These are phyloP conservation scores for Pocillopora verrucosa DNA, from an alignment of 64 coral and sea anemone species.

Conservation along the genomic window DNA sequence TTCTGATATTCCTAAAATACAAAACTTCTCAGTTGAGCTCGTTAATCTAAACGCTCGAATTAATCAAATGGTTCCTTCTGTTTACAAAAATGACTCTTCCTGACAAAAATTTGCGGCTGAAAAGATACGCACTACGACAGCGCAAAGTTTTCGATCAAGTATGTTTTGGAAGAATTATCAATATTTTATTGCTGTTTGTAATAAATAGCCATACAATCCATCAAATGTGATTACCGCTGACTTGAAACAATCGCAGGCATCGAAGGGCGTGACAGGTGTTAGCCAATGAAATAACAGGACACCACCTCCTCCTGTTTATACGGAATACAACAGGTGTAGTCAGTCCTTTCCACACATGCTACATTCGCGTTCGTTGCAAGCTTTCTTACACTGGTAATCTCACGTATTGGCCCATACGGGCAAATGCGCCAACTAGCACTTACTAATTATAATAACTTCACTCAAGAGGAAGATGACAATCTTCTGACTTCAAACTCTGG, in stretches of 20 bases:
- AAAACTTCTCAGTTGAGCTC: too few relatives aligned
- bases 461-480: not conserved
- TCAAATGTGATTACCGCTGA: constrained; percentile 1
- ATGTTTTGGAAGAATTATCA: not conserved
- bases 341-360: not conserved
- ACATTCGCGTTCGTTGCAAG: not conserved
- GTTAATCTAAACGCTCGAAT: too few relatives aligned
- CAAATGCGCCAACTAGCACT: not conserved
- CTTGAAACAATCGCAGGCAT: not conserved
- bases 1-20: too few relatives aligned
- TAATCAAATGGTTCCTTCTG: too few relatives aligned
- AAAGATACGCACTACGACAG: not conserved
- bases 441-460: not conserved
- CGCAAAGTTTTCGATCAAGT: not conserved
- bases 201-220: not conserved
- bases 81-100: not conserved
- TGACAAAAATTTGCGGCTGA: not conserved
- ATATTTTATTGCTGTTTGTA: not conserved
- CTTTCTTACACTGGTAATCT: not conserved
- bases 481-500: not conserved
- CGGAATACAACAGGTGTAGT: not conserved
- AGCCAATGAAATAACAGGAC: constrained; percentile 7
- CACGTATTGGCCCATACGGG: constrained; percentile 6
- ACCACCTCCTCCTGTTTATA: not conserved
- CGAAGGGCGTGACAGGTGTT: not conserved